Evolutionary conservation across 2,888 invertebrate species (phyloP), one percentile per base, ranked within the genome.

Genomic region (Strigamia maritima): DNA sequence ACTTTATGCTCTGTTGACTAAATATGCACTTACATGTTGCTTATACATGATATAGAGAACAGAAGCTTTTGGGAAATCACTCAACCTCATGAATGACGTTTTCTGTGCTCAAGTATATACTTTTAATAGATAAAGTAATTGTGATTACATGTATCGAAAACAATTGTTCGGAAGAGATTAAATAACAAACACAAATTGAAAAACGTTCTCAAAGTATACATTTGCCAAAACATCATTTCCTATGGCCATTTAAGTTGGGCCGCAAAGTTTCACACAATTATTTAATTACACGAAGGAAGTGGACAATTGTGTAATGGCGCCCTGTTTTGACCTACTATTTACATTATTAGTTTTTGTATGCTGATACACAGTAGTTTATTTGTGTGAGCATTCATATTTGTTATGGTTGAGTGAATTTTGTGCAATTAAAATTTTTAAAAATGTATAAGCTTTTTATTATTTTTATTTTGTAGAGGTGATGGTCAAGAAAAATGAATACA

Each of bases 241-340:
- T 70, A 70, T 26, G 26, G 28, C 70, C 26, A 70, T 70, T 70
- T 70, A 70, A 54, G 54, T 54, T 16, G n/a, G 70, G 24, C 70
- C 14, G 4, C 70, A 70, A 70, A 28, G 70, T 70, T 70, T 70
- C 70, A 70, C 70, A 70, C 28, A 70, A 70, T 70, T 70, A 70
- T 28, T 70, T 70, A 70, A 70, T 70, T 26, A 70, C 10, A 26
- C 28, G 24, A 70, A 70, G 70, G 70, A 70, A 70, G 28, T 70
- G 28, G 70, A 70, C 70, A 70, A 70, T 70, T 70, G 70, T 28
- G 14, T 14, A 70, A 70, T 70, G 28, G 70, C 28, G 28, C 70
- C 70, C 70, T 70, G 70, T 10, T 70, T 70, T 70, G 70, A 70
- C 70, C 70, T 70, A 54, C 2, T 54, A 54, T 28, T 70, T 70